Conservation (phyloP, 2,888 invertebrate species). For the Ellobium chinense region DNA sequence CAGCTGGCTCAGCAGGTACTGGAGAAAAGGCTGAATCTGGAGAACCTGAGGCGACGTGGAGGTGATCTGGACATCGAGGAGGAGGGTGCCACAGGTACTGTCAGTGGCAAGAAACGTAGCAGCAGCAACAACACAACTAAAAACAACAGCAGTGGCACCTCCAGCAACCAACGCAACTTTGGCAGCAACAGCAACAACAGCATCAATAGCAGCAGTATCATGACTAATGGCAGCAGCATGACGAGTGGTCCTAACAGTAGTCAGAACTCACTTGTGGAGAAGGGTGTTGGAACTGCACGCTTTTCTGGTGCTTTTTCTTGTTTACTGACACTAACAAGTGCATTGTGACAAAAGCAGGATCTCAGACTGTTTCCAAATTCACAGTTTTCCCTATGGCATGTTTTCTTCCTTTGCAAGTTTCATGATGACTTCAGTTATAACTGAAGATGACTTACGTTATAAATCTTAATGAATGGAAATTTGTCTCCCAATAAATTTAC, state of each 20-base stretch:
- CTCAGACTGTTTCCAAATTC: too few relatives aligned
- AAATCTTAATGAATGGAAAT: too few relatives aligned
- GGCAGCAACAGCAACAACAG: slow-evolving; percentile 45
- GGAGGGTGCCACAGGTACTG: slow-evolving; percentile 62
- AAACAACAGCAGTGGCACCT: slow-evolving; percentile 6
- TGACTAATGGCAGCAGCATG: slow-evolving; percentile 39
- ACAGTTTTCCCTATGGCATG: too few relatives aligned
- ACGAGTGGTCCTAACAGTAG: slow-evolving; percentile 41
- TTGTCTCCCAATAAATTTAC: too few relatives aligned
- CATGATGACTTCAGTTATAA: too few relatives aligned
- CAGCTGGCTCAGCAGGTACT: slow-evolving; percentile 60
- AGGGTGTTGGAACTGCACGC: slow-evolving; percentile 6
- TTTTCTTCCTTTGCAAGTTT: too few relatives aligned
- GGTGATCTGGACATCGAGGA: slow-evolving; percentile 68
- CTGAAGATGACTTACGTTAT: too few relatives aligned
- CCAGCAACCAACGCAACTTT: slow-evolving; percentile 23
- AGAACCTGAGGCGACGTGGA: slow-evolving; percentile 68
- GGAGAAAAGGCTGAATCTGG: slow-evolving; percentile 75
- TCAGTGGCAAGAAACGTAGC: slow-evolving; percentile 1
- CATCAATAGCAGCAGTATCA: slow-evolving; percentile 26
- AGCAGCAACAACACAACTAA: slow-evolving; percentile 18
- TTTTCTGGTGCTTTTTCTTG: slow-evolving; percentile 37
- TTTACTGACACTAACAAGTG: too few relatives aligned
- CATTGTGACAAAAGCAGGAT: too few relatives aligned
- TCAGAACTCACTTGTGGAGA: slow-evolving; percentile 31